Base-by-base conservation (phyloP, 1,140 invertebrate species). In the Calephelis nemesis region DNA sequence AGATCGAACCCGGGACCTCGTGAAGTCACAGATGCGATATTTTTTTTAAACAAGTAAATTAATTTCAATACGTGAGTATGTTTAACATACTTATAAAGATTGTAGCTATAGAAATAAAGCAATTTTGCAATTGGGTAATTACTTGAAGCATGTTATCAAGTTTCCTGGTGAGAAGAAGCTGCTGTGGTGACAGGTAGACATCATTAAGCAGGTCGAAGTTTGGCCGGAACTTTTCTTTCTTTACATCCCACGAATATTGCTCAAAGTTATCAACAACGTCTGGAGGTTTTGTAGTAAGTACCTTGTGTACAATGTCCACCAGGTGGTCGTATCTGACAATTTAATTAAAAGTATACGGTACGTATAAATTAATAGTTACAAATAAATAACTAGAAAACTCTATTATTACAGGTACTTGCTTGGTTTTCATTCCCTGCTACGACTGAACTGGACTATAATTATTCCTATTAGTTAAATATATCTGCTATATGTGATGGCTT, bases 261-360 rank as follows among this genome's bases (percentile, higher is more conserved):
- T 95, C 95, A 70, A 95, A 95, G 74, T 93, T 92, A 47, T 95
- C 94, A 12, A 94, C 92, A 0, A 94, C 92, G 83, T 95, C 93
- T 71, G 92, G 92, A 0, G 95, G 95, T 19, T 92, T 90, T 68
- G 95, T 94, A 0, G 92, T 82, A 5, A 95, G 73, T 52, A 95
- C 93, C 82, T 94, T 94, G 52, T 92, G 92, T 7, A 95, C 82
- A 1, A 95, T 79, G 69, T 95, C 93, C 9, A 93, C 93, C n/a
- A 95, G 83, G 75, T 95, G 94, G 69, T 95, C 93, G 67, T 95
- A 95, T 63, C 94, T 95, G 72, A 13, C 15, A 68, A 62, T 48
- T 58, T 47, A 60, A 12, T 60, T 13, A 45, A 54, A 68, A 42
- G 19, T 8, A 12, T 47, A 8, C 7, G 15, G 30, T 30, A 30